Evolutionary conservation across 2,888 invertebrate genomes (phyloP), one percentile per base, ranked within the genome.

Genomic region (Lochmaea crataegi): DNA sequence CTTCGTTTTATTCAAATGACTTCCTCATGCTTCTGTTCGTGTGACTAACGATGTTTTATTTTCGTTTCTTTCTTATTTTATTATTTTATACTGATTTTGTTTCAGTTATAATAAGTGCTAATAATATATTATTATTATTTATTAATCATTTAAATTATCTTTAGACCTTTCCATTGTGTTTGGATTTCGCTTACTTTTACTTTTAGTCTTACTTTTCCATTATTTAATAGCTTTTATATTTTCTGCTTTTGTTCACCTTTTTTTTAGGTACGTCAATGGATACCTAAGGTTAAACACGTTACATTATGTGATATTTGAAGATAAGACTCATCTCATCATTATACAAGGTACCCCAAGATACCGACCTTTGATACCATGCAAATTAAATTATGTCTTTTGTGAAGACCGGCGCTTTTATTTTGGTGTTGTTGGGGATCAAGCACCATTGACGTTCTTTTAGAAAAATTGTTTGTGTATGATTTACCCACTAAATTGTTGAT

Each of bases 291-390:
- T 74, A 68, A 18, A 68, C 71, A 68, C 42, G 58, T 45, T 48
- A 67, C 60, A 66, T 67, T 69, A n/a, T 48, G 48, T 68, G 65
- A 68, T 74, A 68, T 74, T 71, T 71, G 14, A 65, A 71, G 71
- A 74, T 74, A 74, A 74, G 71, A 71, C 68, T 74, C 65, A 53
- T n/a, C 51, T 74, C 65, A 58, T 74, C 71, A 71, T 74, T 71
- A 74, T 74, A 71, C 74, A 71, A 74, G 74, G 68, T 68, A 64
- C 65, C 74, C 68, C 48, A 53, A 74, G 71, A 74, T 74, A 61
- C 74, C 71, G 68, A 71, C 65, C 45, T 67, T 68, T 63, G n/a
- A 65, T 71, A 67, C 74, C 65, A 70, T 65, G 57, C 56, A 71
- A 74, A 74, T 71, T 60, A 67, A 74, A 74, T 74, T 71, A 71